phyloP scores from a whole-genome alignment of 2,797 vertebrate genomes.

The Eurystomus glaucurus region DNA sequence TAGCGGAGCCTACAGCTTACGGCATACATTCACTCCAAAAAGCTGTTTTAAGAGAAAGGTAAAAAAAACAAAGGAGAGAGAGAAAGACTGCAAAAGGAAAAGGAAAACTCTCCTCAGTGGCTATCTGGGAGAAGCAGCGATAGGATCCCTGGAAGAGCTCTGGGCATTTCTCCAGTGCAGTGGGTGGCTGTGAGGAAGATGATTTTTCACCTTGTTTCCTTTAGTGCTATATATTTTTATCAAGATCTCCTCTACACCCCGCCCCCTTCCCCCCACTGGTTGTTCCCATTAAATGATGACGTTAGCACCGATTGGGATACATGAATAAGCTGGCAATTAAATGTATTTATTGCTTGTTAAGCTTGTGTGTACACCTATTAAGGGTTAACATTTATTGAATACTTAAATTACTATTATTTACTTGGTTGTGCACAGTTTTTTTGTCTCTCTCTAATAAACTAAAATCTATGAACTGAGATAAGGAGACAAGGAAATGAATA shows the following conservation, averaged over 20 bases:
- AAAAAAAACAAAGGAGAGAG: not conserved
- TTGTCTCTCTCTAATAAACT: not conserved
- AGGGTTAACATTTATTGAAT: not conserved
- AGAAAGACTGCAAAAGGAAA: not conserved
- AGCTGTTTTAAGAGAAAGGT: not conserved
- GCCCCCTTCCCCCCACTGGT: fast-evolving
- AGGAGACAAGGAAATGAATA: not conserved
- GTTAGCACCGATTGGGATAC: fast-evolving
- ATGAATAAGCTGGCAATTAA: not conserved
- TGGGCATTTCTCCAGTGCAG: not conserved
- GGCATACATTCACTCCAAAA: not conserved
- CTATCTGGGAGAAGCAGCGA: not conserved
- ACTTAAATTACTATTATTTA: not conserved
- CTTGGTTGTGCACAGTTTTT: not conserved
- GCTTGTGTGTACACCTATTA: not conserved
- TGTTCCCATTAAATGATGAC: not conserved
- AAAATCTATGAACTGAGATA: not conserved
- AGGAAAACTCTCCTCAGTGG: not conserved
- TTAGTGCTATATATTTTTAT: not conserved
- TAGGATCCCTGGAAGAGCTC: not conserved
- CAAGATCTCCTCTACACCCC: not conserved
- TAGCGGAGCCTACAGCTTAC: not conserved
- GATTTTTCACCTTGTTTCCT: not conserved
- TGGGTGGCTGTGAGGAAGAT: fast-evolving
- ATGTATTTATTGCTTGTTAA: not conserved